Evolutionary conservation across 2,113 vertebrate species (phyloP).

Genomic region (Larimichthys crocea): DNA sequence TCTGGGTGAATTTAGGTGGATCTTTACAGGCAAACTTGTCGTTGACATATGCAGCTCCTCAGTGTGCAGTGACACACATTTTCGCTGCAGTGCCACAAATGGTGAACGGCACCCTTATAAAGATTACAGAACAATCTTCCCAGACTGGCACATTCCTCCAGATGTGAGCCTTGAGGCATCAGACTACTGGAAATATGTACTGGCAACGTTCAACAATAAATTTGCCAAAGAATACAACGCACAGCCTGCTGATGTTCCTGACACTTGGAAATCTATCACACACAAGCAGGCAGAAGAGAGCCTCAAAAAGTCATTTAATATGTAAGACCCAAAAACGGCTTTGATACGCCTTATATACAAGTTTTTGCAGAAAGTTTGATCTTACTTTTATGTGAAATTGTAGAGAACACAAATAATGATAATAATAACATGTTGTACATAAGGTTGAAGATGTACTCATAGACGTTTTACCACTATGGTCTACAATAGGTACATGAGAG

Average conservation of each 20-base stretch:
- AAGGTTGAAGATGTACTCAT: not conserved
- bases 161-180: constrained; percentile 75
- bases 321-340: no score
- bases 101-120: constrained; percentile 59
- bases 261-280: constrained; percentile 54
- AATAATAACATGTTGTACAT: not conserved
- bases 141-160: constrained; percentile 80
- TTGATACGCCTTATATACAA: no score
- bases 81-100: not conserved
- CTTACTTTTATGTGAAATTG: not conserved
- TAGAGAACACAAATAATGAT: not conserved
- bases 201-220: constrained; percentile 56
- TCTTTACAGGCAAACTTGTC: fast-evolving
- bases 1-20: not conserved
- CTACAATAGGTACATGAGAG: no score
- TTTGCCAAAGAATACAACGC: constrained; percentile 53
- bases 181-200: constrained; percentile 82
- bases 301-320: constrained; percentile 63
- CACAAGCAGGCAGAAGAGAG: constrained; percentile 57
- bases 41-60: constrained; percentile 46
- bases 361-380: not conserved
- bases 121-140: constrained; percentile 49
- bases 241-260: constrained; percentile 67
- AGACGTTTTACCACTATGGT: not conserved
- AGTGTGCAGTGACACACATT: fast-evolving